Percentiles rank a stretch among this genome's conserved stretches.
phyloP scores from a whole-genome alignment of 2,888 invertebrate species.

The Phrixothrix hirtus region DNA sequence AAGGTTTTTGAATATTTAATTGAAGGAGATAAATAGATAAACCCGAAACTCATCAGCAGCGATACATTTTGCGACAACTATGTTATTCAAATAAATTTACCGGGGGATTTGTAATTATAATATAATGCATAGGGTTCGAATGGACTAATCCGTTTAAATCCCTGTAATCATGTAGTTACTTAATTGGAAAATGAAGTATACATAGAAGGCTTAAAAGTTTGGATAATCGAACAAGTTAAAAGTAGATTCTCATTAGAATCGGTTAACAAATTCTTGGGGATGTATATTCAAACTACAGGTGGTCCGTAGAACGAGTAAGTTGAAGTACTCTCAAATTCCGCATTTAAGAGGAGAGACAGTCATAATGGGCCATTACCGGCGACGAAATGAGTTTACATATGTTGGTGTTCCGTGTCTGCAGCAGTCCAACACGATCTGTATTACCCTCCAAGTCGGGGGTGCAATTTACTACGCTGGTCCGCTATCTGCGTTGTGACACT shows the following conservation, averaged over 20 bases:
- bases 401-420: conserved; percentile 34
- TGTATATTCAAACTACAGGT: conserved; percentile 39
- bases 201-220: neutral
- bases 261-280: conserved; percentile 23
- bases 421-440: conserved; percentile 18
- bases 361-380: conserved; percentile 43
- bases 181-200: neutral
- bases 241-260: conserved; percentile 27
- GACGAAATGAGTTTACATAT: conserved; percentile 44
- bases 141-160: too few relatives aligned
- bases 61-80: too few relatives aligned
- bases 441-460: conserved; percentile 6
- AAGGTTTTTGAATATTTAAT: too few relatives aligned
- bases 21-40: too few relatives aligned
- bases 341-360: conserved; percentile 36
- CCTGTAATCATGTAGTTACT: neutral
- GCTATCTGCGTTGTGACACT: conserved; percentile 30
- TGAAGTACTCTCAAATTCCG: conserved; percentile 29
- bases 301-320: conserved; percentile 30
- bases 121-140: too few relatives aligned
- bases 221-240: too few relatives aligned
- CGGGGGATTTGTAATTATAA: too few relatives aligned
- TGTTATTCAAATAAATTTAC: too few relatives aligned
- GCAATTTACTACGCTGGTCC: conserved; percentile 30
- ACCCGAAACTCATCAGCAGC: too few relatives aligned